A percentile compares a stretch with the other conserved stretches of the same genome.
phyloP scores from a whole-genome alignment of 2,113 vertebrate species.

The Taxidea taxus region DNA sequence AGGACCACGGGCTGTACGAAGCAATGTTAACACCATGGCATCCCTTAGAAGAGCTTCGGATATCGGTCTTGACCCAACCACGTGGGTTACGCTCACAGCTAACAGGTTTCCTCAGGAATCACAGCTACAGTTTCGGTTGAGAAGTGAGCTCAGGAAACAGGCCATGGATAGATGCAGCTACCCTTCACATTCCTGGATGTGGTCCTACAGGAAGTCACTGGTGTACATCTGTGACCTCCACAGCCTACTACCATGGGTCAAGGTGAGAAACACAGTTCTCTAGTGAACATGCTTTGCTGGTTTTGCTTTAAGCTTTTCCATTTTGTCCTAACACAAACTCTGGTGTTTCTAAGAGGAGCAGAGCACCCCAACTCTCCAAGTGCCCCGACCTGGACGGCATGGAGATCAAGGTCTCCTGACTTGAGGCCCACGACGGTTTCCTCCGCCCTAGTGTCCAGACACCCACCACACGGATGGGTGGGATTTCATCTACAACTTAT shows the following conservation, averaged over 20 bases:
- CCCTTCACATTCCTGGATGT: neutral
- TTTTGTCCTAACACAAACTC: neutral
- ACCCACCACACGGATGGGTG: neutral
- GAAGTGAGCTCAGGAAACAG: neutral
- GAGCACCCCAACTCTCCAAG: neutral
- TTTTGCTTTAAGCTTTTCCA: neutral
- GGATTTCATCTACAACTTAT: neutral
- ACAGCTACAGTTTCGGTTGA: neutral
- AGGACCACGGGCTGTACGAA: neutral
- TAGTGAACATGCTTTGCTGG: neutral
- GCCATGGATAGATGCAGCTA: neutral
- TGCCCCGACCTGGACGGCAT: neutral
- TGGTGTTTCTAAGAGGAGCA: neutral
- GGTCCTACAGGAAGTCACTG: neutral
- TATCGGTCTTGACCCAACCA: constrained; percentile 30
- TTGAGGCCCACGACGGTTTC: neutral
- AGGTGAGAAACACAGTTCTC: neutral
- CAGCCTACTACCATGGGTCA: neutral
- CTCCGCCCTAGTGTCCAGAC: neutral
- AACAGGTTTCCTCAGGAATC: neutral
- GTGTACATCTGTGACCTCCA: neutral
- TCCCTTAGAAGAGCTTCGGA: neutral
- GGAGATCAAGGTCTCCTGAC: neutral
- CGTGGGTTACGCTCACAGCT: neutral
- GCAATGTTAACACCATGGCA: neutral